phyloP scores from a whole-genome alignment of 2,888 invertebrate species.

The Folsomia candida region DNA sequence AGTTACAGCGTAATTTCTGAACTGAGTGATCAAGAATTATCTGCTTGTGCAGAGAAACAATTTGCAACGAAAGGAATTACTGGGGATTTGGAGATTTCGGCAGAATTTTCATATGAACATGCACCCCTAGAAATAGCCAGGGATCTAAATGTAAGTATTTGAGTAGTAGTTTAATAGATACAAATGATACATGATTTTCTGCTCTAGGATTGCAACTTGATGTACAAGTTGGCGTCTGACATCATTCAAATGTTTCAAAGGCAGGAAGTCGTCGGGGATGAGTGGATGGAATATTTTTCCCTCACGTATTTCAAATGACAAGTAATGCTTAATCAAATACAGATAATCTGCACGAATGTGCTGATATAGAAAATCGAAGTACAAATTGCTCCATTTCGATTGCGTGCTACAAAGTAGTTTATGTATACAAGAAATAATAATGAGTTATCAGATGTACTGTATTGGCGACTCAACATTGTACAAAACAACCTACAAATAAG shows the following conservation, averaged over 20 bases:
- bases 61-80: neutral
- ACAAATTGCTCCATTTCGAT: no score
- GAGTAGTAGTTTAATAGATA: neutral
- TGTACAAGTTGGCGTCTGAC: neutral
- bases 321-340: no score
- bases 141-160: neutral
- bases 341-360: no score
- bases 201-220: neutral
- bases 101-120: neutral
- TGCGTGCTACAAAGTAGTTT: no score
- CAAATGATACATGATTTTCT: neutral
- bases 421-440: no score
- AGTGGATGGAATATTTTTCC: slow-evolving; percentile 9
- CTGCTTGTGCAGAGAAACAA: neutral
- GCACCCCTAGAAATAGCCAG: neutral
- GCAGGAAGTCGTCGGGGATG: neutral
- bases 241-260: neutral
- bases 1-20: neutral
- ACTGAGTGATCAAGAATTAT: neutral
- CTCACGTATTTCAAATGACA: no score
- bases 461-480: no score
- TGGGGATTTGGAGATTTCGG: slow-evolving; percentile 15
- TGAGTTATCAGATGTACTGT: no score
- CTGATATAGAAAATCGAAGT: no score
- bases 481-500: no score